Conservation (phyloP, 2,113 vertebrate genomes). For the Trematocara stigmaticum region DNA sequence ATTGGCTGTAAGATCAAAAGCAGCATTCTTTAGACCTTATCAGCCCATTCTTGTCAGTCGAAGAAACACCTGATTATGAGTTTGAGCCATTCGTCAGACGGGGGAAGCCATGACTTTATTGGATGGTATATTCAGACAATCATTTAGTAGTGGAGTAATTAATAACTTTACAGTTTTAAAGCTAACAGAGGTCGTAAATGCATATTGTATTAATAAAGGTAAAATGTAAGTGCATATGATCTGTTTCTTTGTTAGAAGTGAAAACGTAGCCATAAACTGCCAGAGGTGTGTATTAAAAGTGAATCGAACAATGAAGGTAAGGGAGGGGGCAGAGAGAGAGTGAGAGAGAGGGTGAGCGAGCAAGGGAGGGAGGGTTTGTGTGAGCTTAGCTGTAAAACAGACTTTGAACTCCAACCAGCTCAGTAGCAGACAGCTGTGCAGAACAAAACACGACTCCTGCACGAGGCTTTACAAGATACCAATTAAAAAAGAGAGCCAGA, state of each 20-base stretch:
- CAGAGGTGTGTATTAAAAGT: not conserved
- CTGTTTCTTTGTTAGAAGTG: not conserved
- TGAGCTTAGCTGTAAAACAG: slow-evolving; percentile 48
- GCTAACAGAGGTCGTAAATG: not conserved
- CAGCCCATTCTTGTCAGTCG: not conserved
- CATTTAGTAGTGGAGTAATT: not conserved
- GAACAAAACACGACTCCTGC: slow-evolving; percentile 2
- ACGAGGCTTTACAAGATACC: not conserved
- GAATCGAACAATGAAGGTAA: not conserved
- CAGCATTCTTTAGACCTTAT: not conserved
- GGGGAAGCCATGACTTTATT: not conserved
- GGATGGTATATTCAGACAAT: not conserved
- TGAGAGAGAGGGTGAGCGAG: not conserved
- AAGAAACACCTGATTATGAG: not conserved
- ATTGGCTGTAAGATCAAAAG: not conserved
- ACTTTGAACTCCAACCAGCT: slow-evolving; percentile 39
- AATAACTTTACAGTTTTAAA: not conserved
- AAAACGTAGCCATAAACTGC: not conserved
- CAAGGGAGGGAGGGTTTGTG: not conserved
- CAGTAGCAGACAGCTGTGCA: slow-evolving; percentile 41
- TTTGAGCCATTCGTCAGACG: not conserved
- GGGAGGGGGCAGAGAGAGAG: not conserved
- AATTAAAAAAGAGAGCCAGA: not conserved
- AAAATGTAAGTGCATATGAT: not conserved
- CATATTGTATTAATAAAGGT: not conserved